phyloP scores from a whole-genome alignment of 2,888 invertebrate species.

The Idaea biselata region DNA sequence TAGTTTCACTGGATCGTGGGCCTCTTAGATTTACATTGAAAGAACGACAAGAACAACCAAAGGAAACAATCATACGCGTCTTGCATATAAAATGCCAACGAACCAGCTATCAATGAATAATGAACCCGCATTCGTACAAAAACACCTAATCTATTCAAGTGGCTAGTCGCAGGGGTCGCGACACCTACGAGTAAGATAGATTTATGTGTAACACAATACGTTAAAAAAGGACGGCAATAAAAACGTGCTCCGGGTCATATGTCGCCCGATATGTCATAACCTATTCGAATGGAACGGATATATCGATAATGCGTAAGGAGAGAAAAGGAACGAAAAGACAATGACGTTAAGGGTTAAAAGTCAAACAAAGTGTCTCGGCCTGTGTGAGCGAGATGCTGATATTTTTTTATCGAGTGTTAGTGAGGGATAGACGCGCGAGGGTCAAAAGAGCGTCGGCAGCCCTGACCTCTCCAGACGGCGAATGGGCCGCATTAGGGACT shows the following conservation, averaged over 20 bases:
- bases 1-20: not conserved
- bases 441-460: constrained; percentile 78
- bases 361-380: constrained; percentile 77
- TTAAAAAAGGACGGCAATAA: constrained; percentile 56
- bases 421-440: constrained; percentile 52
- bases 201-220: constrained; percentile 43
- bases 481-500: constrained; percentile 62
- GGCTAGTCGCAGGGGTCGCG: constrained; percentile 74
- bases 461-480: constrained; percentile 71
- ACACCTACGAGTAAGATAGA: constrained; percentile 62
- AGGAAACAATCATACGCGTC: constrained; percentile 45
- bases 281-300: constrained; percentile 64
- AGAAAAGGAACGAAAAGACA: constrained; percentile 63
- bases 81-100: constrained; percentile 72
- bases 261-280: constrained; percentile 80
- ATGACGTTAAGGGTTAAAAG: constrained; percentile 78
- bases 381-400: constrained; percentile 54
- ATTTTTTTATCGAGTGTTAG: constrained; percentile 42
- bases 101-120: constrained; percentile 76
- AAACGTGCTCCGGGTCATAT: constrained; percentile 70
- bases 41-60: constrained; percentile 24
- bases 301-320: constrained; percentile 38
- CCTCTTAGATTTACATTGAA: constrained; percentile 10
- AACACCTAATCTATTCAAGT: constrained; percentile 80
- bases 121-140: constrained; percentile 70